Base-by-base conservation (phyloP, 2,797 vertebrate species). In the Rhincodon typus region DNA sequence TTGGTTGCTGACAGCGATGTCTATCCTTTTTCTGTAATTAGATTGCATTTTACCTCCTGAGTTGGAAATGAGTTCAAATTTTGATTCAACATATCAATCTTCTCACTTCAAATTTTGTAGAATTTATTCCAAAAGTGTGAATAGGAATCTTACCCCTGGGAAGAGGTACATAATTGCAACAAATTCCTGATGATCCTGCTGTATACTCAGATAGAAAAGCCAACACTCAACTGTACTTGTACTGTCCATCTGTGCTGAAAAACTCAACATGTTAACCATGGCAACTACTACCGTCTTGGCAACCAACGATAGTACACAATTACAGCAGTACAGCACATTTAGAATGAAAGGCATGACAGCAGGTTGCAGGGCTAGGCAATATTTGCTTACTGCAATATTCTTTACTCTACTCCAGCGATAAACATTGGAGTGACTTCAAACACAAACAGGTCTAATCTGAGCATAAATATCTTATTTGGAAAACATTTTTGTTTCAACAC, bases 91-190 rank as follows among this genome's bases (percentile, higher is more conserved):
- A 21, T 8, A 38, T n/a, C 57, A n/a, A 23, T 6, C 30, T 23
- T 66, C 62, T 91, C 57, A 42, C 79, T 84, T 23, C 10, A 62
- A 62, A 21, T 46, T 84, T 17, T 66, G 13, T 67, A 77, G 96
- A 96, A 96, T 96, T 97, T 96, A 97, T 96, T 97, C 96, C 95
- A 96, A 38, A 96, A 96, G 21, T 70, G 95, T 95, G 96, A 97
- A 96, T 95, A 86, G 96, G 96, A 79, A 93, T 95, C 79, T 96
- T 96, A 97, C 95, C 96, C 96, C 96, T 95, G 90, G 62, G 96
- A 96, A 69, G 96, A 96, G 42, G 34, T 96, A 96, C 12, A 62
- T 67, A 96, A 97, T 96, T 96, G 94, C 91, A 30, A 96, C 86
- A 96, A 96, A 96, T 97, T 96, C 34, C 96, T 19, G 66, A 88